Evolutionary conservation across 2,888 invertebrate species (phyloP), one percentile per base, ranked within the genome.

Genomic region (Lagria hirta): DNA sequence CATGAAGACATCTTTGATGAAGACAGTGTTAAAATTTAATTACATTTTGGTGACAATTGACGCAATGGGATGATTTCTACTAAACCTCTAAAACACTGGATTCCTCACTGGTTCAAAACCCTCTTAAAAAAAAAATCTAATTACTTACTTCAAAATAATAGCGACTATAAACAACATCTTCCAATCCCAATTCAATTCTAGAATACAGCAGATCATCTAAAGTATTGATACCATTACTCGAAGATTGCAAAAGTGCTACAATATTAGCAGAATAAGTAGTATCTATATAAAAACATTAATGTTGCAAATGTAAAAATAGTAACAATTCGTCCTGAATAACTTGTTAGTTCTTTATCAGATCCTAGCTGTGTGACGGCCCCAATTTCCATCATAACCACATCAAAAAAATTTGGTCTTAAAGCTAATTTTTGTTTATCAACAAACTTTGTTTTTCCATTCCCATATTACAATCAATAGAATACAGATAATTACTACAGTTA

Each of bases 181-280:
- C 79, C 0, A 78, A 78, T 0, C 80, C 83, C 1, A 84, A 55
- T 52, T 77, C 76, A 4, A 86, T 66, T 0, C 81, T 80, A 1
- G 82, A 81, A 7, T 71, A 53, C 1, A 76, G 65, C 8, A 84
- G 71, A 51, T 81, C 79, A 0, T 73, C 63, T 6, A 81, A 49
- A 1, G 74, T 78, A 20, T 68, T 73, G 34, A 84, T 78, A 28
- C 78, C 76, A 38, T 73, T 69, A 0, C 81, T 78, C 0, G 82
- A 78, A 0, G 83, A 79, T 55, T 83, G 83, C 2, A 84, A 72
- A 5, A 84, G 66, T 3, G 81, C 82, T 1, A 84, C 82, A 26
- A 84, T 82, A 61, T 81, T 82, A 0, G 83, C 84, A 0, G 82
- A 79, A 59, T 82, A 84, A 0, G 83, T 79, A 0, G 81, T 79